These are phyloP conservation scores for Trachymyrmex cornetzi DNA, from an alignment of 1,140 invertebrate species.

Conservation along the genomic window DNA sequence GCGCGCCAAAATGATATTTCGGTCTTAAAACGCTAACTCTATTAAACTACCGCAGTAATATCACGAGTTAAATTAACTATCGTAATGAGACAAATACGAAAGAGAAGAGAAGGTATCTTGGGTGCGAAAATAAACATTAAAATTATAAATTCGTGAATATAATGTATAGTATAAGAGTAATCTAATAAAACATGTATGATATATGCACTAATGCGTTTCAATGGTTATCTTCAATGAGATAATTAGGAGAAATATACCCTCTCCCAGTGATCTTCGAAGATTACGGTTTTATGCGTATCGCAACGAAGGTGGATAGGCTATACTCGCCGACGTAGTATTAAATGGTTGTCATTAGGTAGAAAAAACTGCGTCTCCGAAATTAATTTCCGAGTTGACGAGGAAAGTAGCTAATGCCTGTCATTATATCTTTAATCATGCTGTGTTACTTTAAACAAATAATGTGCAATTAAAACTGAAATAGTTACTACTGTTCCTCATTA, in stretches of 20 bases:
- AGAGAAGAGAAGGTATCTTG: not conserved
- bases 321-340: conserved; percentile 76
- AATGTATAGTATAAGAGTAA: conserved; percentile 31
- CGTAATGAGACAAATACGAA: not conserved
- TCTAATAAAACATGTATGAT: conserved; percentile 11
- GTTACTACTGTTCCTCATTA: not conserved
- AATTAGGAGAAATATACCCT: not conserved
- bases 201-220: conserved; percentile 8
- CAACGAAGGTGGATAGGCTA: conserved; percentile 26
- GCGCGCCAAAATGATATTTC: no score
- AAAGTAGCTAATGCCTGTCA: conserved; percentile 44
- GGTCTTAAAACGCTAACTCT: no score
- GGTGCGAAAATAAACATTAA: not conserved
- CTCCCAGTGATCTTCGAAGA: conserved; percentile 8
- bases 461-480: not conserved
- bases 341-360: conserved; percentile 76
- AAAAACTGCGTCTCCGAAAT: conserved; percentile 32
- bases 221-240: conserved; percentile 4
- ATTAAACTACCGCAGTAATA: no score
- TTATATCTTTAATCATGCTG: conserved; percentile 30
- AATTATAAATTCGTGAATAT: conserved; percentile 24
- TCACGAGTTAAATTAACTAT: no score
- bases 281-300: conserved; percentile 23
- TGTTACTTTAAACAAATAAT: conserved; percentile 39
- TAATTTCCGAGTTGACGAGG: conserved; percentile 15